phyloP scores from a whole-genome alignment of 1,140 invertebrate species.

The Drosophila paulistorum region DNA sequence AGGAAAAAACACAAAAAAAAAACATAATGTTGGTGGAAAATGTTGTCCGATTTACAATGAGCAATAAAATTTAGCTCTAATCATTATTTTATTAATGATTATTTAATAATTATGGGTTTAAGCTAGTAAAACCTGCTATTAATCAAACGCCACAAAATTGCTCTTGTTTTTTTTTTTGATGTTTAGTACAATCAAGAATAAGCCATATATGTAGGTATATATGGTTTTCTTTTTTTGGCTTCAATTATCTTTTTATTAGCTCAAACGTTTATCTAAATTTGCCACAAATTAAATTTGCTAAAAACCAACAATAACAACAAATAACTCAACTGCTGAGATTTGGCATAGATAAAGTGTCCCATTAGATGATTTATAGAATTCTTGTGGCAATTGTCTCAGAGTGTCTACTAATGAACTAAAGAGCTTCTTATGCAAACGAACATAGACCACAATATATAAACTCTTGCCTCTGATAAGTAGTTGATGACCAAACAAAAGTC shows the following conservation, averaged over 20 bases:
- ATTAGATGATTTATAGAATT: slow-evolving; percentile 2
- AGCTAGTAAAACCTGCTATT: not conserved
- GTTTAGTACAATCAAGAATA: not conserved
- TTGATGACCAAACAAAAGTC: not conserved
- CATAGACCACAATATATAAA: slow-evolving; percentile 21
- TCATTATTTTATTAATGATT: not conserved
- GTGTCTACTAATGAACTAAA: not conserved
- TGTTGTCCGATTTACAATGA: not conserved
- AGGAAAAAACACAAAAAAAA: slow-evolving; percentile 1
- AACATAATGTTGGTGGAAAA: not conserved
- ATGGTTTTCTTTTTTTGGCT: not conserved
- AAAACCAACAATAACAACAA: slow-evolving; percentile 6
- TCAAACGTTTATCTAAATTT: slow-evolving; percentile 29
- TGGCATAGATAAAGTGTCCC: not conserved
- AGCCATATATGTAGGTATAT: not conserved
- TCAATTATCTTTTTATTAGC: slow-evolving; percentile 40
- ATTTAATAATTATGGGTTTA: slow-evolving; percentile 7
- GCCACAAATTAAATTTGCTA: not conserved
- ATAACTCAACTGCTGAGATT: slow-evolving; percentile 1
- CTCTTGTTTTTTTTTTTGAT: not conserved
- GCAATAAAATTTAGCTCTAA: not conserved
- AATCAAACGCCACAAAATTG: not conserved
- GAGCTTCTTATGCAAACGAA: slow-evolving; percentile 2
- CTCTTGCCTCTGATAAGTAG: slow-evolving; percentile 40
- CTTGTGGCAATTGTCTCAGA: not conserved